Evolutionary conservation across 1,140 invertebrate genomes (phyloP), one percentile per base, ranked within the genome.

Genomic region (Hypothenemus hampei): DNA sequence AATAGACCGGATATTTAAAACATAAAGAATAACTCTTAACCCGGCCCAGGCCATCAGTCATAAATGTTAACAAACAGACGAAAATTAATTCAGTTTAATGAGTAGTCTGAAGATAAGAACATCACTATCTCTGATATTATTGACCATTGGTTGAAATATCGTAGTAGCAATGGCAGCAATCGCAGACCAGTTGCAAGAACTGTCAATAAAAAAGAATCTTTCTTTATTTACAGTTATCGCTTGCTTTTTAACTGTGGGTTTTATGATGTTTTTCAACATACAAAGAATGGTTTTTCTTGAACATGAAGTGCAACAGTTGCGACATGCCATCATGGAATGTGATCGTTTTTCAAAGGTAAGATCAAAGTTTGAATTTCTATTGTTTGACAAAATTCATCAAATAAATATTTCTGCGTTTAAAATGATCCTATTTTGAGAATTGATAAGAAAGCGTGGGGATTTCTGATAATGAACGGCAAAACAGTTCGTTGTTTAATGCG

Each of bases 61-160:
- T 51, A 37, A 49, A 43, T 31, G 21, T 19, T 19, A 26, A 29
- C 29, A 48, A 29, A 39, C 10, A 40, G n/a, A 39, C 49, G 5
- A 51, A 51, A 41, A 51, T 43, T 43, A 18, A 41, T 31, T 51
- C 49, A 41, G 7, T 51, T 43, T 41, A 51, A 49, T 39, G 24
- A 49, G 47, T 39, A 4, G 19, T 24, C 49, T 22, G 22, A 19
- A 51, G 49, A 51, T 51, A 51, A 51, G 45, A 13, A n/a, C 33
- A 39, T 16, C 23, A 41, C 16, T 51, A 41, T 41, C 16, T 15
- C 24, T 29, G 33, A 31, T 21, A 43, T 10, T 31, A 19, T 39
- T 51, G 49, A 31, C 39, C 21, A 43, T 39, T 7, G 18, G 18
- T 6, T 24, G 8, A 20, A 15, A 10, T 19, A 5, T 15, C 5